phyloP scores from a whole-genome alignment of 2,113 vertebrate species.

The Leucoraja erinaceus region DNA sequence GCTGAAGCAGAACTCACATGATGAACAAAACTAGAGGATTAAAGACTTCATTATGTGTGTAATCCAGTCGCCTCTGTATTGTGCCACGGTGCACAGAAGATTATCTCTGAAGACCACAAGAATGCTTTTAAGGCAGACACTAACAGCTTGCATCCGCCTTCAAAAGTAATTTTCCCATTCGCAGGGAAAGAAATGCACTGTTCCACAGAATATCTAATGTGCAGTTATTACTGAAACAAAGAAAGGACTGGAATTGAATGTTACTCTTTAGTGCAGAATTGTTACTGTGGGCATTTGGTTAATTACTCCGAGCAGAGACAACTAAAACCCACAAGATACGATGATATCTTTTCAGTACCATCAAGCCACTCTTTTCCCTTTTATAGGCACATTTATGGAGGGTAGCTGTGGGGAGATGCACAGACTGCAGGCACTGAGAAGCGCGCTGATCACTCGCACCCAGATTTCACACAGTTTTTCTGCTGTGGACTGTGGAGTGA shows the following conservation, averaged over 20 bases:
- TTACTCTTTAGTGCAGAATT: not conserved
- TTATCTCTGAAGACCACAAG: not conserved
- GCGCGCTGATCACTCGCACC: not conserved
- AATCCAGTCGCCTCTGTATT: not conserved
- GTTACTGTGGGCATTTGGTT: not conserved
- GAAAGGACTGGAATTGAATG: not conserved
- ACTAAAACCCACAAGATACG: not conserved
- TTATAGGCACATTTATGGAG: not conserved
- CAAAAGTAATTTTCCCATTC: conserved; percentile 7
- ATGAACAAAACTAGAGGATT: conserved; percentile 16
- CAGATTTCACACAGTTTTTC: not conserved
- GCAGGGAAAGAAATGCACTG: not conserved
- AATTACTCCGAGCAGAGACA: not conserved
- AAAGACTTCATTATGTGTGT: not conserved
- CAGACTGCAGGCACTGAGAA: not conserved
- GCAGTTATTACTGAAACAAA: not conserved
- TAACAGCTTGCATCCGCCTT: not conserved
- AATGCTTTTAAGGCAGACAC: not conserved
- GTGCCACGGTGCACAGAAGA: not conserved
- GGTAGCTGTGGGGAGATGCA: not conserved
- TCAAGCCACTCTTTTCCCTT: not conserved
- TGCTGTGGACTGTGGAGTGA: not conserved
- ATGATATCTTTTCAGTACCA: not conserved
- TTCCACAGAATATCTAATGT: conserved; percentile 6
- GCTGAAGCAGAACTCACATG: not conserved